Evolutionary conservation across 1,140 invertebrate genomes (phyloP).

Genomic region (Samia ricini): DNA sequence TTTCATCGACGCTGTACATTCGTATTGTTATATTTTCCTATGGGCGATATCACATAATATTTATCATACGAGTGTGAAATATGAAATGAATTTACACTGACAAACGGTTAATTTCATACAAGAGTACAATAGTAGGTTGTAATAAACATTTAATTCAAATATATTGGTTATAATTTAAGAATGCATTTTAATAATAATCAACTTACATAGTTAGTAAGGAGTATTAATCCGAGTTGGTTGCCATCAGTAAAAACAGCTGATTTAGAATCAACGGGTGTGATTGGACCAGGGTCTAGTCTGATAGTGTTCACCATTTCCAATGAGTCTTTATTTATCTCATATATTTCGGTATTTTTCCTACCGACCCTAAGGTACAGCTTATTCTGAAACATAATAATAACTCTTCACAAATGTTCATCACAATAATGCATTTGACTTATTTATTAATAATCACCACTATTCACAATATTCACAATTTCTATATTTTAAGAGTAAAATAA

Average conservation of each 20-base stretch:
- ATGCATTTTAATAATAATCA: not conserved
- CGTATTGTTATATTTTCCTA: conserved; percentile 91
- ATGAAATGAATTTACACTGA: not conserved
- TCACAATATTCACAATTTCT: too few species aligned
- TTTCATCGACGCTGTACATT: conserved; percentile 83
- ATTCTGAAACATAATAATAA: conserved; percentile 52
- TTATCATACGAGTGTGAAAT: not conserved
- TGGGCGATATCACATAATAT: not conserved
- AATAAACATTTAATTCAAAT: too few species aligned
- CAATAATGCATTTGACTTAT: too few species aligned
- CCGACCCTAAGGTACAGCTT: conserved; percentile 78
- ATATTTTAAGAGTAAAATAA: too few species aligned
- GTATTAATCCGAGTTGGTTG: conserved; percentile 88
- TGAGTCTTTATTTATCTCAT: conserved; percentile 80
- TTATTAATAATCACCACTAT: too few species aligned
- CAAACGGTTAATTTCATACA: too few species aligned
- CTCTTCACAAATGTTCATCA: too few species aligned
- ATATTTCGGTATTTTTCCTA: conserved; percentile 80
- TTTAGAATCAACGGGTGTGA: conserved; percentile 79
- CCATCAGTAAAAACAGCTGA: conserved; percentile 90
- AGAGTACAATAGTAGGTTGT: too few species aligned
- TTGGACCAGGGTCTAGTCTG: conserved; percentile 80
- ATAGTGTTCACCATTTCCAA: conserved; percentile 79
- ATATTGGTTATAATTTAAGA: too few species aligned
- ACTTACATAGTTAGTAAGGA: conserved; percentile 88